phyloP scores from a whole-genome alignment of 2,888 invertebrate genomes.

The Bibio marci region DNA sequence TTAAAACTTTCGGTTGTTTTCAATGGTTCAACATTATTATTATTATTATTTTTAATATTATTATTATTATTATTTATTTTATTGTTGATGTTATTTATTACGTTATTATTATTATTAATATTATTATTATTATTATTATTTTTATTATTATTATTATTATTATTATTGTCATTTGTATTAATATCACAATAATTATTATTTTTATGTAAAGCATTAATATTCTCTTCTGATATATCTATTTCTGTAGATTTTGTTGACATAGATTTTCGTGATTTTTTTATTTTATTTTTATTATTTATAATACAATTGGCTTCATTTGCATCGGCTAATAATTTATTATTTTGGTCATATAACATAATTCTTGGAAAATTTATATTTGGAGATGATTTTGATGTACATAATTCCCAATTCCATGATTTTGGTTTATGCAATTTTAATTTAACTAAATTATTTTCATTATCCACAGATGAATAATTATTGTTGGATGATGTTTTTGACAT shows the following conservation, averaged over 20 bases:
- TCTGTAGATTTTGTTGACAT: neutral
- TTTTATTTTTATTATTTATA: conserved; percentile 5
- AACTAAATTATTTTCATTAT: conserved; percentile 27
- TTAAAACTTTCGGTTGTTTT: no score
- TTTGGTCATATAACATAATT: conserved; percentile 34
- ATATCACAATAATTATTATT: neutral
- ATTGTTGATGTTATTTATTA: no score
- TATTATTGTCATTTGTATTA: no score
- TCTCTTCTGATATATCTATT: no score
- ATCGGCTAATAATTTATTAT: conserved; percentile 32
- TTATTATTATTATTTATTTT: no score
- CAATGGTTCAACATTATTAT: no score
- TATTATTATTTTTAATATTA: no score
- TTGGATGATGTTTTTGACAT: neutral
- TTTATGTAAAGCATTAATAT: neutral
- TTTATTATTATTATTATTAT: no score
- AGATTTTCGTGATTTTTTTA: conserved; percentile 1
- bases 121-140: no score
- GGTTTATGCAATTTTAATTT: conserved; percentile 36
- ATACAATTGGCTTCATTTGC: conserved; percentile 19
- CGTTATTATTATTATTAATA: no score
- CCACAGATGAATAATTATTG: conserved; percentile 10
- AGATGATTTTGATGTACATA: conserved; percentile 38
- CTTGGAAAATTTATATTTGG: conserved; percentile 35
- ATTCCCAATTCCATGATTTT: conserved; percentile 37